Base-by-base conservation (phyloP, 2,888 invertebrate genomes). In the Athalia rosae region DNA sequence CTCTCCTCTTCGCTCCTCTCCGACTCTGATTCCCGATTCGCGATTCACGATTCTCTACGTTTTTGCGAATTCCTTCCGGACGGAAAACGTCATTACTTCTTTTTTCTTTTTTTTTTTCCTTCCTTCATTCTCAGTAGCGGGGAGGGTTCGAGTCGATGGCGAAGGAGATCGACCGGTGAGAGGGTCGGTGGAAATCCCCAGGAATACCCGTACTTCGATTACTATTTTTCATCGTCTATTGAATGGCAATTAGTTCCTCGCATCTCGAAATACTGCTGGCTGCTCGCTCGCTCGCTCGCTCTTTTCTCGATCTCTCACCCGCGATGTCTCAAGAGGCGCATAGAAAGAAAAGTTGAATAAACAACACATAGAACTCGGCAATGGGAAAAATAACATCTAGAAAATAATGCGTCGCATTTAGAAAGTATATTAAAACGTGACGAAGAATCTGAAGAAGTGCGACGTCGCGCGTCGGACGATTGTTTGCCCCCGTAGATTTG, bases 171-270 rank as follows among this genome's bases (percentile, higher is more conserved):
- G 50, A 11, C 8, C 50, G 50, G 11, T 9, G 2, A 50, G 50
- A 11, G 50, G 50, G 50, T 48, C 15, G 11, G 43, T 8, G 41
- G 5, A 7, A 28, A 13, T 43, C 45, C 48, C 3, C 53, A 15
- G 53, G 53, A 53, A 53, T 53, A 11, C 43, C 43, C 69, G 15
- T 13, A 63, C 28, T 41, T 8, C 69, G 43, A 41, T 66, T 66
- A 48, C 56, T 41, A 69, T 69, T 69, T 53, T 69, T 69, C 69
- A 56, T 13, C 69, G 69, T 56, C 69, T 69, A 53, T 69, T 69
- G 69, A 69, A 53, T 43, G 53, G 28, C 69, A 56, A 56, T 69
- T 48, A 69, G 48, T 67, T 67, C 41, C 63, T 47, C 41, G 45
- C 13, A 9, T 47, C 45, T 53, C 28, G 48, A 45, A 6, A 15